Base-by-base conservation (phyloP, 2,888 invertebrate species). In the Drosophila diplacantha region DNA sequence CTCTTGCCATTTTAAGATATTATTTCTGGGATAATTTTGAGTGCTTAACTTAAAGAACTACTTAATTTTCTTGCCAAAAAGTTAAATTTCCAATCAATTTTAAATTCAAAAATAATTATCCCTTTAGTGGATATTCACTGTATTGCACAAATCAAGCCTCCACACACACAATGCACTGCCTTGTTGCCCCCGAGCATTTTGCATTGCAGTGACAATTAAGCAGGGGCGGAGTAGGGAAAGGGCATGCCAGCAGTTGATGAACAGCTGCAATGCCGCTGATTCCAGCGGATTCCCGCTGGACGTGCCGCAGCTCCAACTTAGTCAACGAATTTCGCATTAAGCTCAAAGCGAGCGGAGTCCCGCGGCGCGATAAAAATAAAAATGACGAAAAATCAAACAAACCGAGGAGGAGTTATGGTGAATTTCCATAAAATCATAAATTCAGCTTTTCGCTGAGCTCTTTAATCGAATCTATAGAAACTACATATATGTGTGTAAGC, bases 341-440 rank as follows among this genome's bases (percentile, higher is more conserved):
- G 34, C 46, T 66, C 47, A 39, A 39, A 61, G 29, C 44, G 9
- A 35, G 11, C 47, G 14, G 8, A 29, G 24, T 35, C 46, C 39
- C 32, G 31, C 18, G 16, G 29, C 39, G 20, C 69, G 58, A 63
- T 43, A 44, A 44, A 24, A 41, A 24, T n/a, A 24, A 41, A 24
- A 41, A 24, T 14, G 53, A 64, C 47, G 41, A 62, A 62, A 75
- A 71, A 67, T 69, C 82, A 75, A 81, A 79, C 64, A 81, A 81
- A 72, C 44, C 43, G 37, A 22, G 39, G 38, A 18, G 35, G 12
- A 18, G 44, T 44, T 29, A 34, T 46, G 35, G 56, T 61, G 54
- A 62, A 76, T 80, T 71, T 69, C 67, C 79, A 81, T 62, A 67
- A 64, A 74, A 59, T 61, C 79, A 79, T 68, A 70, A 62, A 77